These are phyloP conservation scores for Brotula barbata DNA, from an alignment of 2,797 vertebrate genomes.

Conservation along the genomic window DNA sequence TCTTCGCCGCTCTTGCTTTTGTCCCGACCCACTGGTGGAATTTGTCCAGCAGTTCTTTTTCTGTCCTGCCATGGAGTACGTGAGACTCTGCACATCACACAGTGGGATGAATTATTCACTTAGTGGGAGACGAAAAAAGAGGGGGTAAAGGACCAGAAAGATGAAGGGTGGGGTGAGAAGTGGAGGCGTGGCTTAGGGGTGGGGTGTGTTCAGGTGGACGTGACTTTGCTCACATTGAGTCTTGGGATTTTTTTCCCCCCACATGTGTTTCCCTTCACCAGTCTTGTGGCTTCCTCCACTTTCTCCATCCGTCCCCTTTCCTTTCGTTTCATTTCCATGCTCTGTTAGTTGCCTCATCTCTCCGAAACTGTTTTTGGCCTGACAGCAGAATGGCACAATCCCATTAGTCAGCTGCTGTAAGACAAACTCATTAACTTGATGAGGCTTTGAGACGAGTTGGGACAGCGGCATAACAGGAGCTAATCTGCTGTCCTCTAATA, in stretches of 20 bases:
- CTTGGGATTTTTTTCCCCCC: background rate
- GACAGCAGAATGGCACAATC: constrained; percentile 28
- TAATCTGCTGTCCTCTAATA: constrained; percentile 37
- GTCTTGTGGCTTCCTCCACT: background rate
- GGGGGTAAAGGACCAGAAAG: background rate
- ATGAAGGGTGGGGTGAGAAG: background rate
- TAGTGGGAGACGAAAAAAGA: background rate
- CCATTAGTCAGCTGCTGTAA: constrained; percentile 36
- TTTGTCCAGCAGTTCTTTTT: background rate
- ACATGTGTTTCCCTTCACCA: background rate
- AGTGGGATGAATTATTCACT: constrained; percentile 21
- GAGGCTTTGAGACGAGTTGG: constrained; percentile 36
- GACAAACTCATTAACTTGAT: constrained; percentile 43
- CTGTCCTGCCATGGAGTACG: constrained; percentile 34
- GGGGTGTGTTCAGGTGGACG: constrained; percentile 38
- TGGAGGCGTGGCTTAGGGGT: background rate
- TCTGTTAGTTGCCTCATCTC: background rate
- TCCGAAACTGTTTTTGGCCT: constrained; percentile 22
- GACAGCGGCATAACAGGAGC: constrained; percentile 47
- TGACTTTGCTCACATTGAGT: constrained; percentile 33
- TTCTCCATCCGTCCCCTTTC: background rate
- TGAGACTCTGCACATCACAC: constrained; percentile 55
- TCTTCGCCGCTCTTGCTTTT: constrained; percentile 3
- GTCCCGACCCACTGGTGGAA: background rate
- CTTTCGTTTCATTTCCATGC: no score